phyloP scores from a whole-genome alignment of 2,113 vertebrate genomes.

The Rattus rattus region DNA sequence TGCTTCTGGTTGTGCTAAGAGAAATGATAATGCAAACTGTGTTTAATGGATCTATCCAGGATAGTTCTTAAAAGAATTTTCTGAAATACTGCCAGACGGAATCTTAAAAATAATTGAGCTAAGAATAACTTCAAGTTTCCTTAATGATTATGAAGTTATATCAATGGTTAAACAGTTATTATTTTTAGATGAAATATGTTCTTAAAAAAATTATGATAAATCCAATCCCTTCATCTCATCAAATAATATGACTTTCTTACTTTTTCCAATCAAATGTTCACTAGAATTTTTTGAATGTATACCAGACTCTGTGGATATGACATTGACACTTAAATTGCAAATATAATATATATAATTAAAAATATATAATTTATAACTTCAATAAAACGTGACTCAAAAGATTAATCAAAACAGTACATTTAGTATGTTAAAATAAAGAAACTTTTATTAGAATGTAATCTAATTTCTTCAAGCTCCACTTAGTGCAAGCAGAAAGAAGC shows the following conservation, averaged over 20 bases:
- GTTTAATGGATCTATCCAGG: not conserved
- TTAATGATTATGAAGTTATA: not conserved
- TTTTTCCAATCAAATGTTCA: not conserved
- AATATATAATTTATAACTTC: not conserved
- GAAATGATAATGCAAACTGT: not conserved
- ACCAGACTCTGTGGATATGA: not conserved
- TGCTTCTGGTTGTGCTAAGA: conserved; percentile 30
- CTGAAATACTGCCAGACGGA: not conserved
- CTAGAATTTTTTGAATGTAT: not conserved
- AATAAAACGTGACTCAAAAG: conserved; percentile 37
- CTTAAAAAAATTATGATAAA: not conserved
- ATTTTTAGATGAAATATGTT: conserved; percentile 8
- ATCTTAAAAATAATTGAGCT: conserved; percentile 31
- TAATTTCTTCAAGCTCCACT: not conserved
- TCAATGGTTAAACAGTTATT: not conserved
- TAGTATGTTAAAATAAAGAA: conserved; percentile 10
- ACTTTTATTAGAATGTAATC: conserved; percentile 5
- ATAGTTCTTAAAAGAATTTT: not conserved
- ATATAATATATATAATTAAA: conserved; percentile 1
- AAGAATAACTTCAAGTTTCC: conserved; percentile 7
- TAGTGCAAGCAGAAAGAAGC: conserved; percentile 32
- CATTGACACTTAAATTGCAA: not conserved
- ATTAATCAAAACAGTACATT: not conserved
- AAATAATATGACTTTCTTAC: not conserved
- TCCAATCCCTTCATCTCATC: not conserved